Conservation (phyloP, 2,797 vertebrate species). For the Microhierax caerulescens region DNA sequence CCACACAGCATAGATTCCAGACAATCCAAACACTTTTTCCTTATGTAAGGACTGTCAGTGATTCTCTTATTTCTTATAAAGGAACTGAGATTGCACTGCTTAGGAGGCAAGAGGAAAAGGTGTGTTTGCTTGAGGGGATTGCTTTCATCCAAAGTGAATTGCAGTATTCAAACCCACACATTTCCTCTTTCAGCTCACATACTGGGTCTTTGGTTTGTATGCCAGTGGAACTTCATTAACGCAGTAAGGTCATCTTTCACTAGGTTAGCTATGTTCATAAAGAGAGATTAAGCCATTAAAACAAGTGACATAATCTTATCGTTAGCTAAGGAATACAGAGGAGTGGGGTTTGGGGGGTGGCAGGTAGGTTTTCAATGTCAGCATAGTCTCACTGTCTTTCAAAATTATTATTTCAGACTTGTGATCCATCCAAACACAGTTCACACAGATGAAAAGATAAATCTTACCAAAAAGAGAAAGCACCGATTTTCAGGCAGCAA, state of each 20-base stretch:
- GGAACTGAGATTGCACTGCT: background rate
- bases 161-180: background rate
- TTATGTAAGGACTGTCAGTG: background rate
- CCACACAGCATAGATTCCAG: background rate
- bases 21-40: background rate
- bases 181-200: background rate
- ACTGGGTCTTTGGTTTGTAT: background rate
- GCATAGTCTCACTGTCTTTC: conserved; percentile 19
- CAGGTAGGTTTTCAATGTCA: background rate
- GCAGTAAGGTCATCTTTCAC: background rate
- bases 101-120: background rate
- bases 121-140: background rate
- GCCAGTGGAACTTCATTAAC: background rate
- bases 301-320: background rate
- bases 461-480: conserved; percentile 42
- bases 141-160: background rate
- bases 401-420: conserved; percentile 49
- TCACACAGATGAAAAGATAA: conserved; percentile 41
- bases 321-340: background rate
- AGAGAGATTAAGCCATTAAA: conserved; percentile 9
- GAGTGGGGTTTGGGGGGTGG: background rate
- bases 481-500: conserved; percentile 57
- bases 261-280: background rate
- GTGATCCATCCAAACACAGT: conserved; percentile 24
- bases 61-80: background rate